These are phyloP conservation scores for Heterodera filipjevi DNA, from an alignment of 2,888 invertebrate genomes.

Conservation along the genomic window DNA sequence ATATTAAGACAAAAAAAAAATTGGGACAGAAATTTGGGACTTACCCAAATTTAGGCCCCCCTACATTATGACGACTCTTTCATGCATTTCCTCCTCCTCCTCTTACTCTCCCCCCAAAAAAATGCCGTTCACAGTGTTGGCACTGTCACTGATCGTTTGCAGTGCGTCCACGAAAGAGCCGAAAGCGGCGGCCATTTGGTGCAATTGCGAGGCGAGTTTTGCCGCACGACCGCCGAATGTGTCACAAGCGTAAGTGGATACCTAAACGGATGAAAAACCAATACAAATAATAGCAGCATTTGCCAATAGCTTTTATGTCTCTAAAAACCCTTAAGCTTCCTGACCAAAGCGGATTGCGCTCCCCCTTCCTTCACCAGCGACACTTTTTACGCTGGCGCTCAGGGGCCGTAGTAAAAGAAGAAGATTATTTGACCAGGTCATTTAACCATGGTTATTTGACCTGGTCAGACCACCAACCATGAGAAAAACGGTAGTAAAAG, in stretches of 20 bases:
- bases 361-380: too few species aligned
- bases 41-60: too few species aligned
- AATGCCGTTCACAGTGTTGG: conserved; percentile 83
- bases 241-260: conserved; percentile 77
- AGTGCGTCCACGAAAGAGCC: conserved; percentile 93
- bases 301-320: background rate
- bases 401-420: too few species aligned
- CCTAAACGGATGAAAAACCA: conserved; percentile 40
- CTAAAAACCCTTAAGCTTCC: background rate
- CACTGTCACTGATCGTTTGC: conserved; percentile 96
- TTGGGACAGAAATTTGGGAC: too few species aligned
- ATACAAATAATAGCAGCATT: too few species aligned
- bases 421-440: too few species aligned
- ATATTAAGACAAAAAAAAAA: too few species aligned
- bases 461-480: too few species aligned
- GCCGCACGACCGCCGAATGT: conserved; percentile 89
- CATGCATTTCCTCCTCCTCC: background rate
- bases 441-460: too few species aligned
- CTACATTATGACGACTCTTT: too few species aligned
- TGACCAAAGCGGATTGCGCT: background rate
- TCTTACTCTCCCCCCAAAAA: background rate
- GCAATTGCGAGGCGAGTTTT: conserved; percentile 88
- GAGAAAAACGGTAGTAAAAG: too few species aligned
- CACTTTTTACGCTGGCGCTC: too few species aligned
- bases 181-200: conserved; percentile 78